Percentiles rank a stretch among this genome's conserved stretches.
Evolutionary conservation across 2,888 invertebrate genomes (phyloP).

Genomic region (Tanypteryx hageni): DNA sequence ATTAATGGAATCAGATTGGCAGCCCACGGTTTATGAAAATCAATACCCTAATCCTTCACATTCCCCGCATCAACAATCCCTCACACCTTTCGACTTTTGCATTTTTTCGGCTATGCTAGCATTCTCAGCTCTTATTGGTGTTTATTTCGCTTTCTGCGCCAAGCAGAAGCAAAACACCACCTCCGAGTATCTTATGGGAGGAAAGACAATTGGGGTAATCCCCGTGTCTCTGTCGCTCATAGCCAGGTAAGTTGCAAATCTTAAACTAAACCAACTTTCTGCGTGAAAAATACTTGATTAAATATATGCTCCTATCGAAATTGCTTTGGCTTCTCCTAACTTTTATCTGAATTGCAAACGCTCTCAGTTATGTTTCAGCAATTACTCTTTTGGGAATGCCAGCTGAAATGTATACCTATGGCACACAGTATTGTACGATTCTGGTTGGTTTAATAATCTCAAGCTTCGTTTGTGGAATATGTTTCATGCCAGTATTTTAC

Average conservation of each 20-base stretch:
- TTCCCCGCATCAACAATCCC: neutral
- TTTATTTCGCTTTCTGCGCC: constrained; percentile 59
- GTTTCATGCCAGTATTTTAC: constrained; percentile 82
- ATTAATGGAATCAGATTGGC: neutral
- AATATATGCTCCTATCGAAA: no score
- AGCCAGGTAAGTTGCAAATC: constrained; percentile 30
- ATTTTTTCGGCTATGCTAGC: constrained; percentile 59
- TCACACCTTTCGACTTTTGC: constrained; percentile 34
- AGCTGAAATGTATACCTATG: constrained; percentile 85
- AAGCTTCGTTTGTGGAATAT: constrained; percentile 73
- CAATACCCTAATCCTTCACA: neutral
- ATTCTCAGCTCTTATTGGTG: constrained; percentile 57
- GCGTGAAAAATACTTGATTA: no score
- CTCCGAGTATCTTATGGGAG: constrained; percentile 64
- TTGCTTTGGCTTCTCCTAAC: neutral
- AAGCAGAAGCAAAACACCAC: constrained; percentile 58
- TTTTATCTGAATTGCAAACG: neutral
- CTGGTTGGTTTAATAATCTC: constrained; percentile 81
- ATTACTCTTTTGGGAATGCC: constrained; percentile 86
- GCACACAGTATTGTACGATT: constrained; percentile 81
- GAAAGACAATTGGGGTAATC: constrained; percentile 46
- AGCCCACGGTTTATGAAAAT: neutral
- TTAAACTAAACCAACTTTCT: no score
- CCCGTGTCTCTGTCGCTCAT: constrained; percentile 62
- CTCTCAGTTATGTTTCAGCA: constrained; percentile 83